Base-by-base conservation (phyloP, 2,113 vertebrate species). In the Petrocephalus zakoni region DNA sequence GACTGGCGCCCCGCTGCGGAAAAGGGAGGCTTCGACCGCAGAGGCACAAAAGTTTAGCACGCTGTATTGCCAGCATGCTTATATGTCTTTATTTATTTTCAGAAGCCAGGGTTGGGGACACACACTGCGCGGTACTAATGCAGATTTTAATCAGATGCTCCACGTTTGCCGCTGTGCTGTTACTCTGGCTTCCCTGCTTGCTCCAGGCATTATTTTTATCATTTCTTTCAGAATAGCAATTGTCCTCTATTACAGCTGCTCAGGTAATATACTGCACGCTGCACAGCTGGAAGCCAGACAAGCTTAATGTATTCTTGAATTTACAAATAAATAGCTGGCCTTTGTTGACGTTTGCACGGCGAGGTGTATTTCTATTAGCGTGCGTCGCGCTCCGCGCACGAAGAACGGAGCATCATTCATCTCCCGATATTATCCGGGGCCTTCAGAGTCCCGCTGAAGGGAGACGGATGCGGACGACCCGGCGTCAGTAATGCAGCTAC, bases 261-360 rank as follows among this genome's bases (percentile, higher is more conserved):
- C 89, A 91, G 92, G 91, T 91, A 91, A 91, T 91, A 88, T 94
- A 88, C 93, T 91, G 88, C 85, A 34, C 58, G 25, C 90, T 87
- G 83, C 88, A 89, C 82, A 88, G 91, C 89, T 90, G 58, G 86
- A 89, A 93, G 92, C 92, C 47, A 93, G 93, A 90, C 88, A 90
- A 88, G 92, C 55, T 86, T 89, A 93, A 91, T 92, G 89, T 92
- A 89, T 92, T 89, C 91, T 91, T 89, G 90, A 91, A 92, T 93
- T 93, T 90, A 92, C 89, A 89, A 93, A 93, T 91, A 94, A 95
- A 94, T 91, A 93, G 90, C 91, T 88, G 87, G 85, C 87, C 89
- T 93, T 89, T 92, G 87, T 89, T 90, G 17, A 68, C 83, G 5
- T 88, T 19, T 87, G 88, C 89, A 78, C 46, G 37, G 64, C 78